Conservation (phyloP, 2,797 vertebrate species). For the Capromys pilorides region DNA sequence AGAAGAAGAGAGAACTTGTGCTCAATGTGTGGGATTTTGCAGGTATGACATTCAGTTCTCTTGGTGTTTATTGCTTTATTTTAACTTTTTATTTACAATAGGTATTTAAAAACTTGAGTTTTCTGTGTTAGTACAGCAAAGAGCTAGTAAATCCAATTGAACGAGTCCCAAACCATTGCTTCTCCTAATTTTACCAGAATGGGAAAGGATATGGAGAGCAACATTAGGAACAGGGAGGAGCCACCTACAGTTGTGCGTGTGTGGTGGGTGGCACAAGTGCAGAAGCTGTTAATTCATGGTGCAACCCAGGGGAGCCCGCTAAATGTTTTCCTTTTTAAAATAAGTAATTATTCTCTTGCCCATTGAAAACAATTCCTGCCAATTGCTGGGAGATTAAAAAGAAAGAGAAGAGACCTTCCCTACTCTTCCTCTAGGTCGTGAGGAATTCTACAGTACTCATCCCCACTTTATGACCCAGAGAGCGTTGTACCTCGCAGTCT, state of each 20-base stretch:
- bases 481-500: constrained; percentile 96
- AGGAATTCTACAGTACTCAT: constrained; percentile 94
- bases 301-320: neutral
- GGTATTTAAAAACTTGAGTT: neutral
- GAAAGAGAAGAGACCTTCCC: neutral
- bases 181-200: neutral
- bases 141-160: neutral
- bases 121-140: neutral
- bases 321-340: neutral
- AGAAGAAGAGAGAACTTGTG: constrained; percentile 90
- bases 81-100: constrained; percentile 31
- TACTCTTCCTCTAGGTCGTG: constrained; percentile 88
- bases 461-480: constrained; percentile 95
- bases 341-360: neutral
- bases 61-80: neutral
- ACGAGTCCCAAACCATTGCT: neutral
- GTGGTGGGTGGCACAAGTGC: neutral
- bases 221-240: neutral
- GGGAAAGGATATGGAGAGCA: neutral
- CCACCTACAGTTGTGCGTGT: neutral
- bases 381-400: neutral
- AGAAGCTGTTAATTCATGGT: neutral
- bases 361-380: neutral
- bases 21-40: constrained; percentile 98
- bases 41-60: constrained; percentile 86